A percentile compares a stretch with the other conserved stretches of the same genome.
These are phyloP conservation scores for Clarias pachynema DNA, from an alignment of 2,797 vertebrate species.

Conservation along the genomic window DNA sequence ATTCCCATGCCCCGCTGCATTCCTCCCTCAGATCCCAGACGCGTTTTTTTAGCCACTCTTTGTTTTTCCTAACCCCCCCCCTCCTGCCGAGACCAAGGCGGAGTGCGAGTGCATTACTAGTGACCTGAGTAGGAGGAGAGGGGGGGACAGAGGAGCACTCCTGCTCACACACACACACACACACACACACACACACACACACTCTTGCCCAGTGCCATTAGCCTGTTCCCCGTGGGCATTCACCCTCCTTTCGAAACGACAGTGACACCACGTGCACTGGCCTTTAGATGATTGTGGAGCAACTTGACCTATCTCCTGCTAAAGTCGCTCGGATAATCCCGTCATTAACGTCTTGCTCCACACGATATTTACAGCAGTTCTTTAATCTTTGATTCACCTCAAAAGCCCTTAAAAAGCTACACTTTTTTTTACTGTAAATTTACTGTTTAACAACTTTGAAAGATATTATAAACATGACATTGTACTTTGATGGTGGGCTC, in stretches of 20 bases:
- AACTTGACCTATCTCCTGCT: constrained; percentile 39
- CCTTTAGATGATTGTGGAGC: constrained; percentile 59
- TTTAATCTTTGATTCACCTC: neutral
- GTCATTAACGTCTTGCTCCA: constrained; percentile 23
- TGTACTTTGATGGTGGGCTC: neutral
- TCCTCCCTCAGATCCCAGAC: constrained; percentile 86
- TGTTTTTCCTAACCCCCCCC: constrained; percentile 72
- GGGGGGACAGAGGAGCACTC: constrained; percentile 71
- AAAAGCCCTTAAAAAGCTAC: neutral
- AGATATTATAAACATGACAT: neutral
- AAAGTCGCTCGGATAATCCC: constrained; percentile 35
- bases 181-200: constrained; percentile 39
- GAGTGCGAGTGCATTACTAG: constrained; percentile 85
- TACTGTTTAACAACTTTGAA: neutral
- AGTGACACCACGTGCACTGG: constrained; percentile 71
- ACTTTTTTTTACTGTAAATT: neutral
- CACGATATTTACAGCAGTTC: neutral
- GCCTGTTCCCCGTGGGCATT: constrained; percentile 44
- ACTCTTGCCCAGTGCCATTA: constrained; percentile 52
- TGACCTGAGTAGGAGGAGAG: constrained; percentile 83
- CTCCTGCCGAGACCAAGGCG: constrained; percentile 82
- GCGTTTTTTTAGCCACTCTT: constrained; percentile 67
- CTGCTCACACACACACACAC: constrained; percentile 74
- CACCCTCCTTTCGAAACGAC: constrained; percentile 68
- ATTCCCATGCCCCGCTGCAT: constrained; percentile 91